These are phyloP conservation scores for Monochamus alternatus DNA, from an alignment of 2,888 invertebrate genomes.

Conservation along the genomic window DNA sequence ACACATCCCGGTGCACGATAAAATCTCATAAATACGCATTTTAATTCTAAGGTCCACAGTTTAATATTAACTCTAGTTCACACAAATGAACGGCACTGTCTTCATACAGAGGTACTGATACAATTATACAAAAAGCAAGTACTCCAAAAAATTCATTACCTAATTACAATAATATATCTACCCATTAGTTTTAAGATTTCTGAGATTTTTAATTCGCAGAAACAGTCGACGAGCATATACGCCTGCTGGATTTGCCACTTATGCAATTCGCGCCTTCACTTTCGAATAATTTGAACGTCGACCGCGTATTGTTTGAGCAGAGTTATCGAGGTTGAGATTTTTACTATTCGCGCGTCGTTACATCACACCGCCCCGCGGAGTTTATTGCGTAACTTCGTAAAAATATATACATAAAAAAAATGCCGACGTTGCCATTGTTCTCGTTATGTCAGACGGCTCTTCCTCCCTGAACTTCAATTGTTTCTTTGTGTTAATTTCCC, in stretches of 20 bases:
- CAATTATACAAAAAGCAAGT: too few species aligned
- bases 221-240: not conserved
- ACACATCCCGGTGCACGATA: too few species aligned
- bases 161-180: too few species aligned
- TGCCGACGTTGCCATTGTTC: not conserved
- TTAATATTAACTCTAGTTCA: too few species aligned
- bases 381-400: not conserved
- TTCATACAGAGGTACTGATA: too few species aligned
- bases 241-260: slow-evolving; percentile 5
- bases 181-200: too few species aligned
- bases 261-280: slow-evolving; percentile 32
- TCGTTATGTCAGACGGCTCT: slow-evolving; percentile 16
- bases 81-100: too few species aligned
- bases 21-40: too few species aligned
- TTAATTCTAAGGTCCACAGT: too few species aligned
- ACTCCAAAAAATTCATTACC: too few species aligned
- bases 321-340: slow-evolving; percentile 28
- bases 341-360: slow-evolving; percentile 19
- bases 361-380: slow-evolving; percentile 6
- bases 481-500: not conserved
- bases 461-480: slow-evolving; percentile 2
- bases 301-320: slow-evolving; percentile 26
- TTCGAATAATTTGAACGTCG: slow-evolving; percentile 26
- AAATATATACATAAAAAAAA: not conserved
- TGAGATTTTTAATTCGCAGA: not conserved